phyloP scores from a whole-genome alignment of 2,888 invertebrate species.

The Nemoura dubitans region DNA sequence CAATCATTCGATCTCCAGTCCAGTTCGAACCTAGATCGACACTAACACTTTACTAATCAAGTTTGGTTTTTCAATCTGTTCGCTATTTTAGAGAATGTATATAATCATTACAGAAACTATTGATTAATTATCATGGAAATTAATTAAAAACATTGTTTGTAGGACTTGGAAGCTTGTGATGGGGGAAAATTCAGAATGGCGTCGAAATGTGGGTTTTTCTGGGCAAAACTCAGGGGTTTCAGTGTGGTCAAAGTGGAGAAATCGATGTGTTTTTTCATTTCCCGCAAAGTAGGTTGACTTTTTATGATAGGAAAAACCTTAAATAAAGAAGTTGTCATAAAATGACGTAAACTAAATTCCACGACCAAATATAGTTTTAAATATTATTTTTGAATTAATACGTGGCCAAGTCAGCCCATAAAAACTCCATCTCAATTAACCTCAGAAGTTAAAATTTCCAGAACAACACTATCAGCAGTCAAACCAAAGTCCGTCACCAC shows the following conservation, averaged over 20 bases:
- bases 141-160: background rate
- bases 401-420: too few species aligned
- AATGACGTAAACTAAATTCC: too few species aligned
- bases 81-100: background rate
- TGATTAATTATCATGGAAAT: background rate
- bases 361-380: too few species aligned
- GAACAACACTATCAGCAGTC: background rate
- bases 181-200: too few species aligned
- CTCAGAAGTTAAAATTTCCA: background rate
- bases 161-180: background rate
- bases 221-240: too few species aligned
- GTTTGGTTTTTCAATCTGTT: background rate
- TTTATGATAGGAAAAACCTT: too few species aligned
- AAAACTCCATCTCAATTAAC: too few species aligned
- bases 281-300: too few species aligned
- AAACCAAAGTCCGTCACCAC: background rate
- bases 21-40: background rate
- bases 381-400: too few species aligned
- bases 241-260: too few species aligned
- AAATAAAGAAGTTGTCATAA: too few species aligned
- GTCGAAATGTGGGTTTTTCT: background rate
- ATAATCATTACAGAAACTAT: background rate
- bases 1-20: background rate
- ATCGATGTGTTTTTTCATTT: too few species aligned
- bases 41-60: slow-evolving; percentile 15